Base-by-base conservation (phyloP, 2,113 vertebrate species). In the Hippocampus barbouri region DNA sequence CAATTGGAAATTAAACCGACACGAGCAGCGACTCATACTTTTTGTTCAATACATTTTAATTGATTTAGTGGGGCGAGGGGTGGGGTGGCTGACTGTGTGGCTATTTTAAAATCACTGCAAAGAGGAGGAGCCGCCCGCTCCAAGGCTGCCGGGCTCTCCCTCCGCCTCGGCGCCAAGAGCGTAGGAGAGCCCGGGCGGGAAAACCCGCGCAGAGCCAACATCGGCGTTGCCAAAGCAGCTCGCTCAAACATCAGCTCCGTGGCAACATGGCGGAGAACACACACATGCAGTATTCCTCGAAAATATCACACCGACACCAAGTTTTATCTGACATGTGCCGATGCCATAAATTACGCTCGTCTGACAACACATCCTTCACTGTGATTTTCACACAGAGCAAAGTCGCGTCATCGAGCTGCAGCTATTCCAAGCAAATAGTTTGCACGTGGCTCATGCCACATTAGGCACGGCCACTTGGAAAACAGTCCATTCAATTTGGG, bases 181-280 rank as follows among this genome's bases (percentile, higher is more conserved):
- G 20, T 62, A 40, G 62, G 38, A 64, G 21, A n/a, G 4, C 18
- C 20, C 21, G 3, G 21, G 54, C 21, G 3, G 21, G n/a, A 3
- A 11, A 23, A 11, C 14, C 5, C 4, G 23, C 23, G 56, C 34
- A 6, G 34, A 38, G 23, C 25, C 11, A 34, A 8, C 25, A 6
- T 4, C 1, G 27, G 27, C 25, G 25, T 60, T 30, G 25, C 25
- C 8, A 38, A 61, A 61, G 16, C 57, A 18, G 59, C 27, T 38
- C 15, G 18, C 59, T 61, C 59, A 61, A 61, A 61, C 59, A 61
- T 61, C 59, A 61, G 34, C 34, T 63, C 9, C 34, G 20, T 63
- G 61, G 40, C 61, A 40, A 63, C 61, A 11, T 18, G 20, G 61
- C 12, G 43, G 23, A 65, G 11, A 41, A 41, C 62, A 59, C 56